Conservation (phyloP, 2,113 vertebrate species). For the Hippocampus barbouri region DNA sequence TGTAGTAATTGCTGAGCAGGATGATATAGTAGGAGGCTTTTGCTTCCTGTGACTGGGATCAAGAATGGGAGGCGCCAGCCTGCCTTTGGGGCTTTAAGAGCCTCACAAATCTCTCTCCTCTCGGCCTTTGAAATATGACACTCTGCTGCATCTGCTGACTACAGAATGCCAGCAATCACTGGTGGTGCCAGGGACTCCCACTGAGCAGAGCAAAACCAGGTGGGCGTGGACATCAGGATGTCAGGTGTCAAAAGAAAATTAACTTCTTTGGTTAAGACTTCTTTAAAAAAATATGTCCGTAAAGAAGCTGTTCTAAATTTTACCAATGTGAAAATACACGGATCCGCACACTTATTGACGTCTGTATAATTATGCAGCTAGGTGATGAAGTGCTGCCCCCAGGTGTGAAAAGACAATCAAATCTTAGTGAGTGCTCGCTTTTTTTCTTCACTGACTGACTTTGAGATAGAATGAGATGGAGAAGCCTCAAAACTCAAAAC, state of each 20-base stretch:
- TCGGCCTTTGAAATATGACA: slow-evolving; percentile 45
- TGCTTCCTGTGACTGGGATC: slow-evolving; percentile 31
- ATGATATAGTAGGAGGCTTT: slow-evolving; percentile 20
- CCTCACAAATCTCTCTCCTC: slow-evolving; percentile 41
- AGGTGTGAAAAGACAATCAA: too few relatives aligned
- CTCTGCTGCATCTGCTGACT: slow-evolving; percentile 17
- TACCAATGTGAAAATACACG: too few relatives aligned
- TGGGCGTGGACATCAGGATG: slow-evolving; percentile 12
- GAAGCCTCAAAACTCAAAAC: too few relatives aligned
- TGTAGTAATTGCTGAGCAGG: slow-evolving; percentile 27
- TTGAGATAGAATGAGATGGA: too few relatives aligned
- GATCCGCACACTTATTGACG: too few relatives aligned
- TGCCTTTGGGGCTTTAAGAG: slow-evolving; percentile 45
- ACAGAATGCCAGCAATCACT: slow-evolving; percentile 33
- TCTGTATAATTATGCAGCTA: too few relatives aligned
- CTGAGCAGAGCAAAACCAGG: slow-evolving; percentile 1
- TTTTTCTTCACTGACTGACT: too few relatives aligned
- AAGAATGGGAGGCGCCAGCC: slow-evolving; percentile 45
- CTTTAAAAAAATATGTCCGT: neutral
- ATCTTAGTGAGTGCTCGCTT: too few relatives aligned
- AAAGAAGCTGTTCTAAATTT: too few relatives aligned
- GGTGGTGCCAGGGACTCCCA: slow-evolving; percentile 26
- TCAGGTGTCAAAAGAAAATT: slow-evolving; percentile 9
- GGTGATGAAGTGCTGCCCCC: too few relatives aligned
- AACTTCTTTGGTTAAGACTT: neutral